Percentiles rank a stretch among this genome's conserved stretches.
These are phyloP conservation scores for Ctenochaetus hawaiiensis DNA, from an alignment of 2,797 vertebrate genomes.

Conservation along the genomic window DNA sequence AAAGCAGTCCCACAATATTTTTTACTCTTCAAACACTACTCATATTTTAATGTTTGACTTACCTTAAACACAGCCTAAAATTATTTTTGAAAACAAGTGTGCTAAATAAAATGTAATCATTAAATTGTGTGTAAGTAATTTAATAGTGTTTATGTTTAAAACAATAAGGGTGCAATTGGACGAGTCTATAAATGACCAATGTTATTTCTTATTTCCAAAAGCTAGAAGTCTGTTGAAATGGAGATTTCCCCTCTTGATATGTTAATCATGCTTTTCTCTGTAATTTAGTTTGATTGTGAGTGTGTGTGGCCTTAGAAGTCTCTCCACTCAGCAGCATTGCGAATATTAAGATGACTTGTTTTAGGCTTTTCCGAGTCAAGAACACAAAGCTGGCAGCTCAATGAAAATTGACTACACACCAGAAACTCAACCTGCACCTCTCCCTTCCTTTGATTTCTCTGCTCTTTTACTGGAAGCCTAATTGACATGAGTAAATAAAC, in stretches of 20 bases:
- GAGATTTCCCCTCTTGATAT: slow-evolving; percentile 16
- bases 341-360: slow-evolving; percentile 29
- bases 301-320: slow-evolving; percentile 12
- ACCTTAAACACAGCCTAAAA: slow-evolving; percentile 4
- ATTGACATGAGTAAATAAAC: slow-evolving; percentile 51
- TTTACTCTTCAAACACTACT: background rate
- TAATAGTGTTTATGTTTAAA: slow-evolving; percentile 1
- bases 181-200: background rate
- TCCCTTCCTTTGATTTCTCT: slow-evolving; percentile 22
- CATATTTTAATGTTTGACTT: background rate
- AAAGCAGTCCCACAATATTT: background rate
- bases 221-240: slow-evolving; percentile 3
- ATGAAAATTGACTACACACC: slow-evolving; percentile 10
- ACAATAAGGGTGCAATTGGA: slow-evolving; percentile 10
- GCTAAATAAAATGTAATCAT: background rate
- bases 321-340: slow-evolving; percentile 5
- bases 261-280: slow-evolving; percentile 31
- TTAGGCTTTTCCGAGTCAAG: slow-evolving; percentile 20
- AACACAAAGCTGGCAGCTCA: slow-evolving; percentile 28
- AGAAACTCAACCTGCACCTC: slow-evolving; percentile 37
- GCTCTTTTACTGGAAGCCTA: slow-evolving; percentile 46
- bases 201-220: background rate
- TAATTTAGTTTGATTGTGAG: slow-evolving; percentile 31
- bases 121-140: background rate
- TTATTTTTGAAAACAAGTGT: background rate